Evolutionary conservation across 2,888 invertebrate genomes (phyloP).

Genomic region (Sinhomidia bicolor): DNA sequence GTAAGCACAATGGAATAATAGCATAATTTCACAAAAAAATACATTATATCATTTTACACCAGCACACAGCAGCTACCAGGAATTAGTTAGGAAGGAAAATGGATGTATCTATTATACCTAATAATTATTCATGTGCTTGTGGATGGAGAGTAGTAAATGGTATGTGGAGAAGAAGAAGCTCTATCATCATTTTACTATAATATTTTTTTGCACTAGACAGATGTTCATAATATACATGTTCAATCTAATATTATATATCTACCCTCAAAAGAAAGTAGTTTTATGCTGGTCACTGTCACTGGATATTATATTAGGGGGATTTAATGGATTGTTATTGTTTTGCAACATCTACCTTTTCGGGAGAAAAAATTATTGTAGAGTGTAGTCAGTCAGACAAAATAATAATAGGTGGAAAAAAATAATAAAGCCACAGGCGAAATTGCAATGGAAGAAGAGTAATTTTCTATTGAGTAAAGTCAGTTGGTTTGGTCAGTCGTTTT

Average conservation of each 20-base stretch:
- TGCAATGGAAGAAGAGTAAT: not conserved
- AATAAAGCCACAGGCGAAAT: not conserved
- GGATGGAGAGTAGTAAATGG: not conserved
- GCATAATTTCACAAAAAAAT: not conserved
- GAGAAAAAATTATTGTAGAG: not conserved
- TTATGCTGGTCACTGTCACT: too few species aligned
- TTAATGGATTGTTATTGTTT: too few species aligned
- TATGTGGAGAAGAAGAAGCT: not conserved
- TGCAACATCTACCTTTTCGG: too few species aligned
- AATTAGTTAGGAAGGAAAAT: not conserved
- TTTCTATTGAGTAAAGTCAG: not conserved
- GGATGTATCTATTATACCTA: not conserved
- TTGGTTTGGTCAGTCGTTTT: too few species aligned
- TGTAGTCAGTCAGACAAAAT: not conserved
- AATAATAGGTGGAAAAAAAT: not conserved
- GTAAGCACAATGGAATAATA: constrained; percentile 25
- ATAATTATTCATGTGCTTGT: not conserved
- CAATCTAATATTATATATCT: too few species aligned
- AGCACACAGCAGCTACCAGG: not conserved
- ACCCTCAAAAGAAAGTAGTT: too few species aligned
- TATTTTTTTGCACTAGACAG: not conserved
- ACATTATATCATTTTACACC: constrained; percentile 23
- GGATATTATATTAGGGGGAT: too few species aligned
- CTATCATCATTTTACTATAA: too few species aligned
- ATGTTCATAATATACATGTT: too few species aligned